phyloP scores from a whole-genome alignment of 92 coral and sea anemone genomes.

The Parazoanthus atlanticus region DNA sequence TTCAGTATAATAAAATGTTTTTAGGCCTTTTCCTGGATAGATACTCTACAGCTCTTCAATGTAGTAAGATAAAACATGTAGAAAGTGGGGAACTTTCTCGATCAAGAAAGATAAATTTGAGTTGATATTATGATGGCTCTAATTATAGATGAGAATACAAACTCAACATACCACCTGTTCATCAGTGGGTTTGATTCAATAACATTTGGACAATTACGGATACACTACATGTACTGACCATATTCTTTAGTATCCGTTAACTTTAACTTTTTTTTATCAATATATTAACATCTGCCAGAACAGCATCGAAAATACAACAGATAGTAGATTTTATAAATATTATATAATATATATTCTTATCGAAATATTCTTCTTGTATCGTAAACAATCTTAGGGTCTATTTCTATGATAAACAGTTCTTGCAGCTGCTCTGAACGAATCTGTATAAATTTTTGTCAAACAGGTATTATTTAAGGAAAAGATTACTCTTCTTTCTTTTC shows the following conservation, averaged over 20 bases:
- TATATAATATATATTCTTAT: neutral
- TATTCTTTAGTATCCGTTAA: neutral
- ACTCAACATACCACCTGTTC: neutral
- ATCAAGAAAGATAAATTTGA: neutral
- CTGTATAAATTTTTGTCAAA: conserved; percentile 18
- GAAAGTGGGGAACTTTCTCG: neutral
- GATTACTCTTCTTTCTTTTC: conserved; percentile 72
- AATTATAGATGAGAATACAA: neutral
- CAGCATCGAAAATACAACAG: neutral
- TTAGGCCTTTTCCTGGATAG: too few species aligned
- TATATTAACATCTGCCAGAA: neutral
- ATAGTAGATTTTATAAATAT: neutral
- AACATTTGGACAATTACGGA: neutral
- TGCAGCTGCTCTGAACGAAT: neutral
- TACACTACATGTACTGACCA: neutral
- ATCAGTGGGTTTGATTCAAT: neutral
- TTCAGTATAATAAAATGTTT: too few species aligned
- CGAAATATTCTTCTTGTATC: neutral
- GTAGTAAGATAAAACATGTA: neutral
- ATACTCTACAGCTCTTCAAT: too few species aligned
- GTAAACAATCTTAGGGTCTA: neutral
- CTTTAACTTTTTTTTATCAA: neutral
- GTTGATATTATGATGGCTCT: neutral
- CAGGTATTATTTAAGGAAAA: conserved; percentile 52
- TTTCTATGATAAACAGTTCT: neutral